A percentile compares a stretch with the other conserved stretches of the same genome.
Evolutionary conservation across 2,888 invertebrate genomes (phyloP).

Genomic region (Fabriciana adippe): DNA sequence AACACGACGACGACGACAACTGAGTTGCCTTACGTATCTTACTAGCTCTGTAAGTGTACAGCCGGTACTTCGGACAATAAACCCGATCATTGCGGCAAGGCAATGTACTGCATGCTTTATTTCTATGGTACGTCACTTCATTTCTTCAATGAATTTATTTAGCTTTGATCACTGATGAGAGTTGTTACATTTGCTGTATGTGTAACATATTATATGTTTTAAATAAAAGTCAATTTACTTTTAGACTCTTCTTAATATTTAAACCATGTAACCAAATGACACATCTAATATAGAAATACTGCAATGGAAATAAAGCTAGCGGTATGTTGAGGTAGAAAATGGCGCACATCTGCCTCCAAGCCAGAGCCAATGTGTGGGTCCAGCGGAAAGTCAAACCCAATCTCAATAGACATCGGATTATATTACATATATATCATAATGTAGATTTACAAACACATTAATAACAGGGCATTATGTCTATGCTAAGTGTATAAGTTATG

Average conservation of each 20-base stretch:
- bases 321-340: not conserved
- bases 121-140: not conserved
- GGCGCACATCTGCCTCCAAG: constrained; percentile 1
- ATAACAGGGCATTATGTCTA: constrained; percentile 6
- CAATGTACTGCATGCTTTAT: constrained; percentile 35
- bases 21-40: constrained; percentile 79
- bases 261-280: not conserved
- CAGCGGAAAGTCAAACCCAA: constrained; percentile 13
- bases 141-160: not conserved
- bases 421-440: constrained; percentile 9
- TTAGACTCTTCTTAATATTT: not conserved
- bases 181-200: not conserved
- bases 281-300: too few relatives aligned
- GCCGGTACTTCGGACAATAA: constrained; percentile 79
- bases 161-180: not conserved
- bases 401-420: constrained; percentile 22
- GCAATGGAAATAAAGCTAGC: constrained; percentile 2
- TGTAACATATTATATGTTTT: not conserved
- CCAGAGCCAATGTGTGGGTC: constrained; percentile 9
- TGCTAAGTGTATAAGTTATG: constrained; percentile 8
- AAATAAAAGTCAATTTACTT: not conserved
- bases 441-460: constrained; percentile 12
- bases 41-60: constrained; percentile 80
- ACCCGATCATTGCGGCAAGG: constrained; percentile 45
- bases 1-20: constrained; percentile 82